Evolutionary conservation across 2,888 invertebrate species (phyloP), one percentile per base, ranked within the genome.

Genomic region (Epiblema foenella): DNA sequence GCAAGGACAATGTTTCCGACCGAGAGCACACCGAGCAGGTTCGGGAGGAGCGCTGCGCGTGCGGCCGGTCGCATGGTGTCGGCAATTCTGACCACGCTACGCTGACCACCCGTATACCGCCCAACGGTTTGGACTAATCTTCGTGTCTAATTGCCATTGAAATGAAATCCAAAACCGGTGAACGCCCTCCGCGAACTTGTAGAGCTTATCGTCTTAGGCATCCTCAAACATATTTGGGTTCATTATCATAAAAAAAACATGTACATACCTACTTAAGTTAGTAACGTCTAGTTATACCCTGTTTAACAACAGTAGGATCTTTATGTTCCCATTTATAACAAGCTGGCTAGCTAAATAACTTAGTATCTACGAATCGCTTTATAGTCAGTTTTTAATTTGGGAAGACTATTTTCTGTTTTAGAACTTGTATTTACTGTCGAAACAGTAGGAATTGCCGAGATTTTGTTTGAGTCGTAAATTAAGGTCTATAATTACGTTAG

Each of bases 21-120:
- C 75, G 82, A 72, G 86, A 73, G 74, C 73, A 84, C 75, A 84
- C 56, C 52, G 79, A 77, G 69, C 60, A 77, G 73, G 73, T 78
- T 75, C 72, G 77, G 58, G 57, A 78, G 59, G 68, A 75, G 60
- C 58, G 58, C n/a, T 77, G 79, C 82, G 84, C 92, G 91, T 83
- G 88, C 87, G 85, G 76, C 74, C 76, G 78, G 79, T 70, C 83
- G 82, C 92, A 92, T 93, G 80, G 87, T 90, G 85, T 74, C 73
- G 83, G 86, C 88, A 84, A 79, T 82, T 90, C 82, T 90, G 89
- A 81, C 75, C 81, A 84, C 88, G 89, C 84, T 86, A 78, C 81
- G 78, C 76, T 89, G 86, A 78, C 83, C 86, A 85, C 85, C 75
- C 76, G 20, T n/a, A n/a, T n/a, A 33, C 52, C 76, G 75, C 76